A percentile compares a stretch with the other conserved stretches of the same genome.
Conservation (phyloP, 2,888 invertebrate genomes). For the Ochropleura leucogaster region DNA sequence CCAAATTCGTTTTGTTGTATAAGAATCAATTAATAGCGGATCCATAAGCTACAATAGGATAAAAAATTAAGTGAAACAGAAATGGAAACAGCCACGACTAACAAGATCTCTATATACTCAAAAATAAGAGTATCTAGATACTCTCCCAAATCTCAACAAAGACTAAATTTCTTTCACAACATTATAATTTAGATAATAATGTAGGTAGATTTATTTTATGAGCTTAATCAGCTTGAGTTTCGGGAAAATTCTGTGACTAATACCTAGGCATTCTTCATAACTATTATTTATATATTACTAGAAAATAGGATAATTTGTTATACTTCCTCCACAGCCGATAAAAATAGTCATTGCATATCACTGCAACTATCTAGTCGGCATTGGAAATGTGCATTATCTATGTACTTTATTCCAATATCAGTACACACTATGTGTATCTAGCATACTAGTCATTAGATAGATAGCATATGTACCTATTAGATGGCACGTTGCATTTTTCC, state of each 20-base stretch:
- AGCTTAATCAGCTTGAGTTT: constrained; percentile 1
- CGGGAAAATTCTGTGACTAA: constrained; percentile 5
- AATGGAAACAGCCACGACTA: no score
- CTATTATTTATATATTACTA: constrained; percentile 28
- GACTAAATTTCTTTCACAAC: no score
- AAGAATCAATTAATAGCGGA: background rate
- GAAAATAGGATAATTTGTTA: constrained; percentile 23
- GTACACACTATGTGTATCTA: constrained; percentile 18
- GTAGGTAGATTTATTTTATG: no score
- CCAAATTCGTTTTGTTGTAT: background rate
- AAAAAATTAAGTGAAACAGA: no score
- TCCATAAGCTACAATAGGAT: no score
- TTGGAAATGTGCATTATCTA: constrained; percentile 58
- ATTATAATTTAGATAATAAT: no score
- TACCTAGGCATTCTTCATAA: constrained; percentile 1
- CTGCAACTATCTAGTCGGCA: constrained; percentile 40
- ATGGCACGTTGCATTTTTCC: constrained; percentile 53
- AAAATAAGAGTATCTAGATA: no score
- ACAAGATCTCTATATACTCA: no score
- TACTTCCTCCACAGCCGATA: constrained; percentile 46
- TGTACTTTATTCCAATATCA: constrained; percentile 28
- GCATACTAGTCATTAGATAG: constrained; percentile 21
- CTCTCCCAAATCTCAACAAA: no score
- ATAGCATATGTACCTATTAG: constrained; percentile 30
- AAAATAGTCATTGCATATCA: constrained; percentile 53